phyloP scores from a whole-genome alignment of 1,140 invertebrate species.

The Aradophagus sp. region DNA sequence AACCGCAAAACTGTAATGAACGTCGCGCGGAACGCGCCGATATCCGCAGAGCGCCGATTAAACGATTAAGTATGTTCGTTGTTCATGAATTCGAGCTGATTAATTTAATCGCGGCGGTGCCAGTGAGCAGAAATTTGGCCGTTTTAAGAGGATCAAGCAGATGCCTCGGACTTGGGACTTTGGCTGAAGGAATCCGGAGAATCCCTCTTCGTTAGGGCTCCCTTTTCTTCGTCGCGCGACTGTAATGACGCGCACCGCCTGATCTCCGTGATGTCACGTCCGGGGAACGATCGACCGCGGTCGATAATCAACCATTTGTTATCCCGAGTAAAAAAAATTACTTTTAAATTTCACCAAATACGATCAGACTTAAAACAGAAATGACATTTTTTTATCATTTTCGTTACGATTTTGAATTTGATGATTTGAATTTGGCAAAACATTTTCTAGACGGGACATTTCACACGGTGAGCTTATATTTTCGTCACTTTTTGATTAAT shows the following conservation, averaged over 20 bases:
- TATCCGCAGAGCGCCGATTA: constrained; percentile 21
- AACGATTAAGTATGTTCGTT: constrained; percentile 30
- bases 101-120: constrained; percentile 41
- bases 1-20: constrained; percentile 35
- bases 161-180: constrained; percentile 26
- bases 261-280: constrained; percentile 52
- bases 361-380: no score
- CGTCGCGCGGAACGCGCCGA: constrained; percentile 3
- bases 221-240: constrained; percentile 26
- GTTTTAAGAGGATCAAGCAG: constrained; percentile 43
- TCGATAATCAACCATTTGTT: constrained; percentile 51
- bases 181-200: constrained; percentile 51
- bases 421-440: no score
- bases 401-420: no score
- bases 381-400: no score
- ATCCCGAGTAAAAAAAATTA: constrained; percentile 51
- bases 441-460: no score
- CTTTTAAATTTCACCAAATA: no score
- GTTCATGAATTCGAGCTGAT: constrained; percentile 38
- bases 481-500: no score
- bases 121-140: constrained; percentile 13
- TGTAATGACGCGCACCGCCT: constrained; percentile 42
- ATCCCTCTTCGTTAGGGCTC: constrained; percentile 59
- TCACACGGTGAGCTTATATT: no score
- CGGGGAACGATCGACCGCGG: constrained; percentile 44